Base-by-base conservation (phyloP, 1,140 invertebrate species). In the Heliconius hewitsoni region DNA sequence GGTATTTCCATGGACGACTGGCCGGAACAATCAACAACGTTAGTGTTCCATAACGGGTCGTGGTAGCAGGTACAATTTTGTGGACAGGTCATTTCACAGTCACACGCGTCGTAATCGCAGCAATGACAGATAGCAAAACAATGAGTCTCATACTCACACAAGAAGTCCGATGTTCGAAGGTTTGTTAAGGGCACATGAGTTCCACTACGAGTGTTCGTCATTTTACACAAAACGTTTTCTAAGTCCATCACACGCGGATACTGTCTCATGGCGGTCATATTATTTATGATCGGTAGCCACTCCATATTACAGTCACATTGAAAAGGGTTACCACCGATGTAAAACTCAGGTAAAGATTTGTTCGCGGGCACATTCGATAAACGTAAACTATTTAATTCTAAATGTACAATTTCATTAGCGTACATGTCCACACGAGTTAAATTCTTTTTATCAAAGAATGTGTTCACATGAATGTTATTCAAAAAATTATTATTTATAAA, bases 41-140 rank as follows among this genome's bases (percentile, higher is more conserved):
- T 98, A 42, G 97, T 98, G 81, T 97, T 97, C 98, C 98, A 98
- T 19, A 98, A 97, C 90, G 98, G 97, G 87, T 98, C 98, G 94
- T 98, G 97, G 92, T 98, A 98, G 89, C 98, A 99, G 79, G 97
- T 97, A 94, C 98, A 99, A 88, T 98, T 98, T 81, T 96, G 96
- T 3, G 98, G 98, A 87, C 98, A 99, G 5, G 97, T 98, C 98
- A 98, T 98, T 94, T 98, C 98, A 93, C 98, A 99, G 92, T 99
- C 98, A 92, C 98, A 99, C 72, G 98, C 98, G 90, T 98, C 98
- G 90, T 98, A 98, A 85, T 99, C 98, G 89, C 98, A 99, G 93
- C 98, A 99, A 86, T 98, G 98, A 89, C 98, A 99, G 71, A 98
- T 94, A 23, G 98, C 97, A 93, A 98, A 98, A 95, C 98, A 99